These are phyloP conservation scores for Sterna hirundo DNA, from an alignment of 2,113 vertebrate species.

Conservation along the genomic window DNA sequence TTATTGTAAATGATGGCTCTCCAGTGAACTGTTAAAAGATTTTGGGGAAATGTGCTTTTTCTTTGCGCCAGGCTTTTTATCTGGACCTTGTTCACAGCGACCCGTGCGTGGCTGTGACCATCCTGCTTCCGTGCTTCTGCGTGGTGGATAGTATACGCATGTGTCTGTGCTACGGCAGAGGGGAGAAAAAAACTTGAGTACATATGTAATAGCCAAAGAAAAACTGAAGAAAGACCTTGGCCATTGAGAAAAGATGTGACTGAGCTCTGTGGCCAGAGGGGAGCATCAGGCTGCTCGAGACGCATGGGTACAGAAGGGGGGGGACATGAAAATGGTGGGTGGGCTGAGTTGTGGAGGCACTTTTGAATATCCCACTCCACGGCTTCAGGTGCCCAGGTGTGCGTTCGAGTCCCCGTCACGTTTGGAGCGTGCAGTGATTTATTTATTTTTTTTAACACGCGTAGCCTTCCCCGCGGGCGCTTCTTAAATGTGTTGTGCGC, in stretches of 20 bases:
- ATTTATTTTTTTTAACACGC: background rate
- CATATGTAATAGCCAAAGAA: background rate
- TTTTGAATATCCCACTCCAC: background rate
- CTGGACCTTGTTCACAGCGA: background rate
- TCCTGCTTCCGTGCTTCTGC: background rate
- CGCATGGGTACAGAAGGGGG: background rate
- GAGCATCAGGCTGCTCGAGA: background rate
- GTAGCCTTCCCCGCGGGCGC: background rate
- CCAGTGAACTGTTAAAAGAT: background rate
- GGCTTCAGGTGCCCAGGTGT: background rate
- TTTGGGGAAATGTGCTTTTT: background rate
- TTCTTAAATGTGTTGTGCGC: background rate
- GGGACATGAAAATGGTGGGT: background rate
- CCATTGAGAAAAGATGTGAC: background rate
- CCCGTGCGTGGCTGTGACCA: background rate
- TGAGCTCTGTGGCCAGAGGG: background rate
- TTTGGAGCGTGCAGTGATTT: background rate
- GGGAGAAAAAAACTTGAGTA: background rate
- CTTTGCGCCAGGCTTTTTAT: background rate
- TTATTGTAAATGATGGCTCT: background rate
- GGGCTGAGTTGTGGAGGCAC: background rate
- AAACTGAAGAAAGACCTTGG: background rate
- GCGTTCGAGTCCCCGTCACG: rapidly evolving
- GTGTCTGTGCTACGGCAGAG: background rate
- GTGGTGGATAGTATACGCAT: background rate